Evolutionary conservation across 1,140 invertebrate genomes (phyloP).

Genomic region (Parasteatoda tepidariorum): DNA sequence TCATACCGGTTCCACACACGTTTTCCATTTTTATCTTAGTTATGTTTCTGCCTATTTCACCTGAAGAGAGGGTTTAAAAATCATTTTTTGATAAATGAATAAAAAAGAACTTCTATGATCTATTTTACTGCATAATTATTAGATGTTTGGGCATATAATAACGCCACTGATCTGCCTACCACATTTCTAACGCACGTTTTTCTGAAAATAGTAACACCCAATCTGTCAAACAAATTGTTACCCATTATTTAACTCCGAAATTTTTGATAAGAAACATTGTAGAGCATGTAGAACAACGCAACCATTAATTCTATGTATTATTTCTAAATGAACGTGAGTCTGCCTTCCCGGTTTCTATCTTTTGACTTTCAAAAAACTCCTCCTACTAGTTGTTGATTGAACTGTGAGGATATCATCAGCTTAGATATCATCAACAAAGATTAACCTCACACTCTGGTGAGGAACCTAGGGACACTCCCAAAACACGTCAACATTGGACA

Average conservation of each 20-base stretch:
- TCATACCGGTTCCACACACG: too few relatives aligned
- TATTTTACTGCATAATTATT: too few relatives aligned
- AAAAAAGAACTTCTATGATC: too few relatives aligned
- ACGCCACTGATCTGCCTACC: neutral
- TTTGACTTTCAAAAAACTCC: conserved; percentile 33
- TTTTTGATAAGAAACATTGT: conserved; percentile 25
- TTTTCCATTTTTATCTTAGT: too few relatives aligned
- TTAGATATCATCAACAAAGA: neutral
- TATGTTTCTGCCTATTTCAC: too few relatives aligned
- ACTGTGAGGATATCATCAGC: neutral
- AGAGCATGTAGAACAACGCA: conserved; percentile 6
- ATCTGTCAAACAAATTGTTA: conserved; percentile 28
- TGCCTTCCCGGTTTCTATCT: conserved; percentile 1
- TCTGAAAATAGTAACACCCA: conserved; percentile 19
- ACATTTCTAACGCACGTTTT: neutral
- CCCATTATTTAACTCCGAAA: conserved; percentile 3
- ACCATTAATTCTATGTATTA: conserved; percentile 23
- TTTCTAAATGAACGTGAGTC: conserved; percentile 13
- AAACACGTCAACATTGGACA: neutral
- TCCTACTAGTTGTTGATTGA: conserved; percentile 21
- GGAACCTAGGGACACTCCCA: conserved; percentile 4
- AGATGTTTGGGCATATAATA: too few relatives aligned
- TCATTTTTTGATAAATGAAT: too few relatives aligned
- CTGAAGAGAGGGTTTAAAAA: too few relatives aligned
- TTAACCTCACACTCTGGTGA: conserved; percentile 18